Evolutionary conservation across 2,113 vertebrate genomes (phyloP).

Genomic region (Pardalotus punctatus): DNA sequence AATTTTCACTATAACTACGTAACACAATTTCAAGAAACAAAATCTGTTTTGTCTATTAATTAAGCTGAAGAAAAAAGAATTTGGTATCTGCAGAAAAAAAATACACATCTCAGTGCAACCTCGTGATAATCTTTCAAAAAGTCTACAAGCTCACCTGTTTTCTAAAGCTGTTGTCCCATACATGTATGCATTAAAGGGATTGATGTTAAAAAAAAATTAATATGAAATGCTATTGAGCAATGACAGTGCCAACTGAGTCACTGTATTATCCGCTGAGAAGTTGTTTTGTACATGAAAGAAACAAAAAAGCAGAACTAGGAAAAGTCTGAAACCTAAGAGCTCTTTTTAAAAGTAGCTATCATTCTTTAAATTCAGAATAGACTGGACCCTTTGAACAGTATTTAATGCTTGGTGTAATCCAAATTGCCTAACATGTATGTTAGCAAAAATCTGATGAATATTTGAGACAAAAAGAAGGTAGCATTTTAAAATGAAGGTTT

Average conservation of each 20-base stretch:
- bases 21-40: not conserved
- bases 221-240: not conserved
- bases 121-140: not conserved
- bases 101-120: accelerated
- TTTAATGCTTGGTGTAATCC: not conserved
- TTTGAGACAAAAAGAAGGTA: not conserved
- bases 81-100: not conserved
- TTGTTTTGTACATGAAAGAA: not conserved
- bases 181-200: not conserved
- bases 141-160: not conserved
- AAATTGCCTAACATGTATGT: not conserved
- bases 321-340: not conserved
- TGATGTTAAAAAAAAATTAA: not conserved
- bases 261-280: not conserved
- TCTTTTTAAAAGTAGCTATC: not conserved
- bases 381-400: not conserved
- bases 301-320: not conserved
- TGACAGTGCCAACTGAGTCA: not conserved
- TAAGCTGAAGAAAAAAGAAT: not conserved
- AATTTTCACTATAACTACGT: not conserved
- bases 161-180: not conserved
- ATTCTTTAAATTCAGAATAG: not conserved
- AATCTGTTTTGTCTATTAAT: not conserved
- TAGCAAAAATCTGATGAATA: not conserved
- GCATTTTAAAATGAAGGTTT: not conserved